Percentiles rank a stretch among this genome's conserved stretches.
These are phyloP conservation scores for Scomberomorus guttatus DNA, from an alignment of 2,797 vertebrate genomes.

Conservation along the genomic window DNA sequence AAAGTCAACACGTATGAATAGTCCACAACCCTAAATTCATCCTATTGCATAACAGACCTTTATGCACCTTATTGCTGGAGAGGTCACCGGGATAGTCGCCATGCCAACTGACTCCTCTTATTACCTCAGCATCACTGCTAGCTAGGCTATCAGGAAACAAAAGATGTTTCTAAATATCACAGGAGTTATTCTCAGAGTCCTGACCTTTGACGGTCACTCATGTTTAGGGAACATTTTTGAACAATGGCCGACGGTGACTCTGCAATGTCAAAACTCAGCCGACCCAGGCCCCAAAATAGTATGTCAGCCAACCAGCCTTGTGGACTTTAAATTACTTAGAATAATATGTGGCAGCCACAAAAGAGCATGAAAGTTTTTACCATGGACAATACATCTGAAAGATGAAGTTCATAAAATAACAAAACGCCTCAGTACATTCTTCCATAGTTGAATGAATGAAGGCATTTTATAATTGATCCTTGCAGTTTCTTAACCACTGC, in stretches of 20 bases:
- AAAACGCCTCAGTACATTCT: neutral
- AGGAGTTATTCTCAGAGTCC: slow-evolving; percentile 74
- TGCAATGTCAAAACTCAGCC: slow-evolving; percentile 43
- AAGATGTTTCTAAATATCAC: slow-evolving; percentile 80
- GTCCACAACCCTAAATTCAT: slow-evolving; percentile 32
- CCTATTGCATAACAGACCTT: slow-evolving; percentile 60
- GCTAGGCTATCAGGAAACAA: slow-evolving; percentile 51
- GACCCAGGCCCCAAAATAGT: slow-evolving; percentile 42
- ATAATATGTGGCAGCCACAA: slow-evolving; percentile 11
- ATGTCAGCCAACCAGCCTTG: neutral
- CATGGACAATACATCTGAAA: slow-evolving; percentile 7
- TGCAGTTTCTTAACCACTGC: neutral
- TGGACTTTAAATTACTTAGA: slow-evolving; percentile 3
- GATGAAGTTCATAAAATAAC: slow-evolving; percentile 4
- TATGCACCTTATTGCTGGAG: slow-evolving; percentile 49
- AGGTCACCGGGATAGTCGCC: slow-evolving; percentile 66
- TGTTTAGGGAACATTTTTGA: slow-evolving; percentile 80
- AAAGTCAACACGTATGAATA: slow-evolving; percentile 30
- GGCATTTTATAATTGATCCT: neutral
- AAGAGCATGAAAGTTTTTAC: slow-evolving; percentile 16
- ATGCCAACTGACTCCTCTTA: slow-evolving; percentile 66
- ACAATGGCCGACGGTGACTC: slow-evolving; percentile 67
- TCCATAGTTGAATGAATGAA: slow-evolving; percentile 3
- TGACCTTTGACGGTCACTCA: slow-evolving; percentile 75
- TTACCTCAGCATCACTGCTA: slow-evolving; percentile 62